Percentiles rank a stretch among this genome's conserved stretches.
These are phyloP conservation scores for Dicrurus megarhynchus DNA, from an alignment of 2,113 vertebrate species.

Conservation along the genomic window DNA sequence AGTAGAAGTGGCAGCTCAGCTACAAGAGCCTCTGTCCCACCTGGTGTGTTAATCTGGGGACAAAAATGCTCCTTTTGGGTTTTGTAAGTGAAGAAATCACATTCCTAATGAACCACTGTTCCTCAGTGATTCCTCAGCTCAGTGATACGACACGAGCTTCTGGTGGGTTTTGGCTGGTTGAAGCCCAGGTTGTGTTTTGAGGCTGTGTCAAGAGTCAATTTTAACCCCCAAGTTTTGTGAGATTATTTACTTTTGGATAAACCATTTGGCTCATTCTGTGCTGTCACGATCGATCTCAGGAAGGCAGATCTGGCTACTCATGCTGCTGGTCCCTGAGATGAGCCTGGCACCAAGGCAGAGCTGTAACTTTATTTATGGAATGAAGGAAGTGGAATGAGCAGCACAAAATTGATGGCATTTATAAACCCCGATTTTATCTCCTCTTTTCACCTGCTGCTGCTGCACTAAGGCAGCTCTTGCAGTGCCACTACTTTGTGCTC, in stretches of 20 bases:
- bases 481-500: neutral
- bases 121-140: no score
- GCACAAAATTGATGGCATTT: neutral
- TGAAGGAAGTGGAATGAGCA: neutral
- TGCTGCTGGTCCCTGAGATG: neutral
- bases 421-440: neutral
- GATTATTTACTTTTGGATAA: neutral
- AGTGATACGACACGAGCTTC: rapidly evolving
- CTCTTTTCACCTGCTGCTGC: neutral
- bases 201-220: neutral
- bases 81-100: neutral
- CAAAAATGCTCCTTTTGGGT: neutral
- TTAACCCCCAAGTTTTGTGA: neutral
- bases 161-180: neutral
- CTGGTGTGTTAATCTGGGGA: neutral
- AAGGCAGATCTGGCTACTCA: neutral
- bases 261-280: neutral
- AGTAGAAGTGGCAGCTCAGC: neutral
- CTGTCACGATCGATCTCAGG: rapidly evolving
- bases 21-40: neutral
- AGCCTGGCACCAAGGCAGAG: neutral
- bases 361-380: neutral
- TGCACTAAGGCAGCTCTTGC: neutral
- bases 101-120: neutral
- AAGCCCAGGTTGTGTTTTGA: neutral